phyloP scores from a whole-genome alignment of 2,113 vertebrate genomes.

The Rhodinocichla rosea region DNA sequence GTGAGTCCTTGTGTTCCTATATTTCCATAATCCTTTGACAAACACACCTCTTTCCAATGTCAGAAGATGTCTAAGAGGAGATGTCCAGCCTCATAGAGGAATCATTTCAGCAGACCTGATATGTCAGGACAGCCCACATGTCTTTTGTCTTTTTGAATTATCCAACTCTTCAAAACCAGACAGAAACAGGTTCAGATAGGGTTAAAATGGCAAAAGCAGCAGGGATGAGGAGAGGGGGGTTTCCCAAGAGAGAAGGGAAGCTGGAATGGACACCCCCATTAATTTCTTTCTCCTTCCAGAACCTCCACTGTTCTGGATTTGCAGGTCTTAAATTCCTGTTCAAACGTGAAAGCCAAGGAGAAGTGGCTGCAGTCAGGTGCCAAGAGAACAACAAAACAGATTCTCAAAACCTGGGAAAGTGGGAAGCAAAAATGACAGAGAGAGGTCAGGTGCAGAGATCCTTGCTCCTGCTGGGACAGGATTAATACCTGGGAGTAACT shows the following conservation, averaged over 20 bases:
- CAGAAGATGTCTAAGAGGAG: background rate
- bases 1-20: background rate
- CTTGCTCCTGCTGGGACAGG: background rate
- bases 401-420: background rate
- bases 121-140: background rate
- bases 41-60: background rate
- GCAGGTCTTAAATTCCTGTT: background rate
- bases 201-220: background rate
- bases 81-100: background rate
- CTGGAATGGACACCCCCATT: background rate
- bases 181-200: background rate
- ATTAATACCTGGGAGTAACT: background rate
- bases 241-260: background rate
- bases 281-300: background rate
- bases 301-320: background rate
- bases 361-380: background rate
- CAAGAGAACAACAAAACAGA: background rate
- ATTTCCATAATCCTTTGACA: background rate
- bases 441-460: background rate
- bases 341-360: background rate
- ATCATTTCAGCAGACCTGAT: background rate
- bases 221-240: background rate
- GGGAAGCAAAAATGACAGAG: background rate
- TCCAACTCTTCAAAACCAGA: background rate
- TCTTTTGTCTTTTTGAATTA: background rate